Evolutionary conservation across 2,797 vertebrate species (phyloP).

Genomic region (Cuculus canorus): DNA sequence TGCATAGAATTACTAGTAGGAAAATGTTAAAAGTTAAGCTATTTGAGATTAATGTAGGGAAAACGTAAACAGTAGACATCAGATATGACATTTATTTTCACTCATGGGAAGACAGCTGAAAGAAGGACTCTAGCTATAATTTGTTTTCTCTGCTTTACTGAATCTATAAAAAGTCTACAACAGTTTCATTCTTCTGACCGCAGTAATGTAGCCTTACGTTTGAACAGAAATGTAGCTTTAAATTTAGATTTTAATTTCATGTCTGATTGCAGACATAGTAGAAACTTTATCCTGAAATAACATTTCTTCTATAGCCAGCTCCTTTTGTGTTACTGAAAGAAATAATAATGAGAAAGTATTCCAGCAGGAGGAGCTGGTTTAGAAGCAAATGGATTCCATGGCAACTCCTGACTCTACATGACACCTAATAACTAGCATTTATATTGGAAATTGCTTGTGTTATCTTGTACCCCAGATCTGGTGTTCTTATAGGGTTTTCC

Average conservation of each 20-base stretch:
- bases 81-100: conserved; percentile 53
- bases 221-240: conserved; percentile 38
- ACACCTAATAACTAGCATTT: conserved; percentile 80
- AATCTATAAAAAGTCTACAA: conserved; percentile 30
- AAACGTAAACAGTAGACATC: conserved; percentile 37
- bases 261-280: conserved; percentile 45
- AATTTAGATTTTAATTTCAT: conserved; percentile 68
- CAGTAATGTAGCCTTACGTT: conserved; percentile 23
- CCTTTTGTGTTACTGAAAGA: conserved; percentile 60
- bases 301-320: conserved; percentile 49
- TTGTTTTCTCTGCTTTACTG: conserved; percentile 42
- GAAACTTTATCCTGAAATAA: conserved; percentile 52
- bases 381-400: conserved; percentile 83
- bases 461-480: conserved; percentile 68
- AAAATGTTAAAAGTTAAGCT: conserved; percentile 18
- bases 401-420: conserved; percentile 84
- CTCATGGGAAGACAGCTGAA: conserved; percentile 20
- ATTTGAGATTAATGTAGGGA: conserved; percentile 17
- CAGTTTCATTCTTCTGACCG: conserved; percentile 20
- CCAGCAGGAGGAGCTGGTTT: conserved; percentile 83
- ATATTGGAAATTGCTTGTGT: conserved; percentile 77
- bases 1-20: neutral
- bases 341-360: conserved; percentile 82
- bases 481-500: conserved; percentile 67
- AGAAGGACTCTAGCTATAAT: neutral